Evolutionary conservation across 2,113 vertebrate species (phyloP), one percentile per base, ranked within the genome.

Genomic region (Sceloporus undulatus): DNA sequence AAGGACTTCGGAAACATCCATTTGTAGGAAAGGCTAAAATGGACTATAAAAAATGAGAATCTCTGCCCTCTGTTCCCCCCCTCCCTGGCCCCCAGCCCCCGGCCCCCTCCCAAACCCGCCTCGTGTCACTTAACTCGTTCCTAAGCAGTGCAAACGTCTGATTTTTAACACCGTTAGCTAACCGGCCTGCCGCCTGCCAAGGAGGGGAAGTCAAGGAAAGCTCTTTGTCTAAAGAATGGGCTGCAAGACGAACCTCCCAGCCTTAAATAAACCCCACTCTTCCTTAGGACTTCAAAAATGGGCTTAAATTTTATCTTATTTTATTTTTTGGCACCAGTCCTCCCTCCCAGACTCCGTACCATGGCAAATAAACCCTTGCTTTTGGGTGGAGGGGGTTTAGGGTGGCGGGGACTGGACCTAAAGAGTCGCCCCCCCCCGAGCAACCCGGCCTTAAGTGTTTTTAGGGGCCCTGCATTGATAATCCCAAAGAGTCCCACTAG

Each of bases 1-100:
- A 91, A 85, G 82, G 34, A 73, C 82, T 85, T 88, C 75, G 90
- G 38, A 90, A 82, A 84, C 82, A 91, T 89, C 88, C 90, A 7
- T 48, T 10, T 71, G n/a, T 18, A 77, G 27, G 48, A 0, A 80
- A 65, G 73, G 48, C 84, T 87, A 88, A 54, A 83, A 82, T 54
- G 62, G 14, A 40, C 59, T 52, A 68, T 19, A 34, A 54, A 62
- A 42, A 59, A 76, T 3, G 14, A 80, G 48, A 29, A 70, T 52
- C 34, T 8, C 23, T n/a, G 7, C 66, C 76, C 59, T 38, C 68
- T 70, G 14, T 65, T 19, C 21, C 42, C 38, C 76, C 66, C 54
- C 38, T 7, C 40, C 34, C n/a, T 56, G 11, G 16, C 62, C 14
- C n/a, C 56, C 56, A 56, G 7, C 34, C n/a, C 82, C n/a, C 68